These are phyloP conservation scores for Gambelia wislizenii DNA, from an alignment of 2,797 vertebrate genomes.

Conservation along the genomic window DNA sequence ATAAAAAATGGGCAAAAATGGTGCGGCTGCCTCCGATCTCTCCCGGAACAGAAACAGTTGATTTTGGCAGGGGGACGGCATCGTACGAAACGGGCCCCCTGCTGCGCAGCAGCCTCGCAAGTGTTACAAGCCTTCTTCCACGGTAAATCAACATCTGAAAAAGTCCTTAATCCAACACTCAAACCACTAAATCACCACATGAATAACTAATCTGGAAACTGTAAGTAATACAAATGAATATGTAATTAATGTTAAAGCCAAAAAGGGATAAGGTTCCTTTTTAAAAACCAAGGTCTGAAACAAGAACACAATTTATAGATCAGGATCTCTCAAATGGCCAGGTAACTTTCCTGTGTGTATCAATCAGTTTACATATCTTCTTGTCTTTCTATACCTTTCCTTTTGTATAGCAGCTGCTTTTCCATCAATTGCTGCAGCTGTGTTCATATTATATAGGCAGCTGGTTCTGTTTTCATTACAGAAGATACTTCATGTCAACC, in stretches of 20 bases:
- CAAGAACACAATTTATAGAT: neutral
- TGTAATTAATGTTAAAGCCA: neutral
- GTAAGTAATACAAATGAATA: neutral
- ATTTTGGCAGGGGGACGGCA: too few relatives aligned
- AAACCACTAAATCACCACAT: too few relatives aligned
- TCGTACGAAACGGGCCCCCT: too few relatives aligned
- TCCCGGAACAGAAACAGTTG: too few relatives aligned
- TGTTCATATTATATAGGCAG: neutral
- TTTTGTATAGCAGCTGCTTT: neutral
- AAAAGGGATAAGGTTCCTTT: neutral
- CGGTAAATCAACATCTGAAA: too few relatives aligned
- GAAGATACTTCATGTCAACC: neutral
- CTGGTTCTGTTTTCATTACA: neutral
- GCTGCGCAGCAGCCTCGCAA: too few relatives aligned
- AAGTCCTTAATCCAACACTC: too few relatives aligned
- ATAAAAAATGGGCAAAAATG: too few relatives aligned
- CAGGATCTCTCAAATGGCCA: neutral
- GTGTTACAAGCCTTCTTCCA: too few relatives aligned
- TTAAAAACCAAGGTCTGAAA: neutral
- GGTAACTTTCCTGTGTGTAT: neutral
- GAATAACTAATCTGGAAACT: neutral
- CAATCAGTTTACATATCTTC: neutral
- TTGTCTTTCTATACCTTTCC: conserved; percentile 17
- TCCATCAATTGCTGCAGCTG: neutral
- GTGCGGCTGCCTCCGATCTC: too few relatives aligned